Evolutionary conservation across 2,797 vertebrate genomes (phyloP), one percentile per base, ranked within the genome.

Genomic region (Amblyraja radiata): DNA sequence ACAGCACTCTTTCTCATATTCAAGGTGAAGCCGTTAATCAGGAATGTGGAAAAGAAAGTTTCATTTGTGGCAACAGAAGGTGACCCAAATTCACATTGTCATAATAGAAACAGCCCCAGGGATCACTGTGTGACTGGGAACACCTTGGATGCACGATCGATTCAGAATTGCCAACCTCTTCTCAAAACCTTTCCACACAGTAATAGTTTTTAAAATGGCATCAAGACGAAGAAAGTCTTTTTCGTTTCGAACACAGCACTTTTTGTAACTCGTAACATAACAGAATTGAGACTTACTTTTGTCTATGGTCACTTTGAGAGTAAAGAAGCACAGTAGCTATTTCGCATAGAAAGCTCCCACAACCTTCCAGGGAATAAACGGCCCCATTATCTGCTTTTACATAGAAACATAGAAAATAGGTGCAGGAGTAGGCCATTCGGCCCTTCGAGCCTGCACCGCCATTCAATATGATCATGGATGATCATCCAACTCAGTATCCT

Each of bases 31-130:
- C 28, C 32, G 13, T 21, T 65, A 32, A 65, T 61, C 32, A 65
- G 63, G 84, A 65, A 32, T 32, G n/a, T 32, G 71, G 46, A 63
- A 18, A n/a, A 86, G 63, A 63, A 16, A 32, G 13, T 88, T 88
- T 65, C 14, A 65, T 32, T 88, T n/a, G 32, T 14, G 65, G 61
- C 14, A 88, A 65, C 84, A 88, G 61, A 65, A 88, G 84, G 84
- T 88, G 84, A 88, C 84, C 61, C 84, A 88, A 28, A 65, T 88
- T 88, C n/a, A 65, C 3, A 13, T 61, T 63, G 58, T 58, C 58
- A 88, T 32, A 88, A 88, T 65, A 88, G 61, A 88, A 88, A n/a
- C 61, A 65, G 84, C 84, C 61, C 84, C 65, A 65, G 84, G 84
- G 84, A 88, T 32, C 81, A 63, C 81, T 28, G 28, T 61, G 3